Base-by-base conservation (phyloP, 2,888 invertebrate genomes). In the Morinoia aosen region DNA sequence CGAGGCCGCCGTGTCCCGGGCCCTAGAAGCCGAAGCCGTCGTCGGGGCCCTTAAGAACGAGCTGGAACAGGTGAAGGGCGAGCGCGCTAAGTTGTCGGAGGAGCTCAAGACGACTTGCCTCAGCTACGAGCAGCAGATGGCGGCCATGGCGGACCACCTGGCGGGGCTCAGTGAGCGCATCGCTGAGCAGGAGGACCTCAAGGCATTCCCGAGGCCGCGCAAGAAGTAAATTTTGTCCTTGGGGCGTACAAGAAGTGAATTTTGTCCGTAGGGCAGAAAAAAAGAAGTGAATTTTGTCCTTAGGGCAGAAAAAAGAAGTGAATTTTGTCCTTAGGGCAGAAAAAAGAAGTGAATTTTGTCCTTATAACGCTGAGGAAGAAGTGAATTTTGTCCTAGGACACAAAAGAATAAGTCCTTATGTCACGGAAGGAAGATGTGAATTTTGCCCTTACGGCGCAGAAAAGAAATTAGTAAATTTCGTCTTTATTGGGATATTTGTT, bases 141-240 rank as follows among this genome's bases (percentile, higher is more conserved):
- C 98, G 97, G 98, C 98, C 96, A 98, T 98, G 98, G 98, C 98
- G 97, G 98, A 98, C 97, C 98, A 98, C 97, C 97, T 98, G 97
- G 98, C 98, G 40, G 98, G 98, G 95, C 98, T 98, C 98, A 98
- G 98, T 97, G 99, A 99, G 97, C 99, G 98, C 97, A 98, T 99
- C 95, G 98, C 99, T 56, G 97, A 97, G 95, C 98, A 98, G 97
- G 98, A 98, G 97, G 98, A 99, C 48, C 57, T 88, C 16, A 96
- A 96, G 25, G 61, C 95, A 64, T 64, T 94, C 56, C 58, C 58
- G 76, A 33, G 76, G 48, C n/a, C 25, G 33, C n/a, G 58, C 58
- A 40, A 95, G 90, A 40, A 90, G 19, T 10, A 3, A 33, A 76
- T 19, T 61, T 3, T 61, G 12, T 61, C 61, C 61, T 33, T 76